phyloP scores from a whole-genome alignment of 2,888 invertebrate species.

The Epistrophe eligans region DNA sequence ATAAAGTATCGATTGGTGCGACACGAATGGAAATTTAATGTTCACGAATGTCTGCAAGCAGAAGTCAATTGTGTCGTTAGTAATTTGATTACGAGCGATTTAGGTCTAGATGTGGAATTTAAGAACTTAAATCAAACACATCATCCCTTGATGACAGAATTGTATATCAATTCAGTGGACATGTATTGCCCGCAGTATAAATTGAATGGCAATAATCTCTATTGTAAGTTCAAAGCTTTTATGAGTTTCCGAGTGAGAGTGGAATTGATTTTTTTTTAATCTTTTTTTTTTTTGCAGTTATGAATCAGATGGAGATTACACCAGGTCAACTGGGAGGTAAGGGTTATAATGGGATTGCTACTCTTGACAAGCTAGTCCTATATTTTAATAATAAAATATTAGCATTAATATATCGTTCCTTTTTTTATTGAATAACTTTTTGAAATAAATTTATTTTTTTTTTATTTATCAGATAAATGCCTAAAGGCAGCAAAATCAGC shows the following conservation, averaged over 20 bases:
- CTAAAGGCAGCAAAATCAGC: conserved; percentile 81
- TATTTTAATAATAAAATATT: no score
- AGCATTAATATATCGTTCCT: no score
- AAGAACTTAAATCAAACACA: conserved; percentile 89
- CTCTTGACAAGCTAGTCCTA: no score
- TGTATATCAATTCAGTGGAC: conserved; percentile 81
- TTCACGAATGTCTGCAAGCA: conserved; percentile 86
- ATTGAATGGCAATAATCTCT: conserved; percentile 79
- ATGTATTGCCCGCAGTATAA: conserved; percentile 81
- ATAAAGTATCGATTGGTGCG: conserved; percentile 86
- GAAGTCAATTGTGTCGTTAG: conserved; percentile 85
- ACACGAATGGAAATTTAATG: conserved; percentile 87
- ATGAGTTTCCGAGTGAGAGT: background rate
- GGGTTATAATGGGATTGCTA: no score
- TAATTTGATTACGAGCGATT: conserved; percentile 85
- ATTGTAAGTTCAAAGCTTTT: conserved; percentile 79
- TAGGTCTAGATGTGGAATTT: conserved; percentile 88
- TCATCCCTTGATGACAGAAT: conserved; percentile 82
- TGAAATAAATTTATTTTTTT: background rate
- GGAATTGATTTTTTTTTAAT: background rate
- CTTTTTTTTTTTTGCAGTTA: conserved; percentile 77
- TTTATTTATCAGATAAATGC: conserved; percentile 78
- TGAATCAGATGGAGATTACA: conserved; percentile 81
- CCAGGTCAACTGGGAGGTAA: conserved; percentile 80
- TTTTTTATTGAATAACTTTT: no score